Percentiles rank a stretch among this genome's conserved stretches.
Conservation (phyloP, 2,113 vertebrate genomes). For the Pica pica region DNA sequence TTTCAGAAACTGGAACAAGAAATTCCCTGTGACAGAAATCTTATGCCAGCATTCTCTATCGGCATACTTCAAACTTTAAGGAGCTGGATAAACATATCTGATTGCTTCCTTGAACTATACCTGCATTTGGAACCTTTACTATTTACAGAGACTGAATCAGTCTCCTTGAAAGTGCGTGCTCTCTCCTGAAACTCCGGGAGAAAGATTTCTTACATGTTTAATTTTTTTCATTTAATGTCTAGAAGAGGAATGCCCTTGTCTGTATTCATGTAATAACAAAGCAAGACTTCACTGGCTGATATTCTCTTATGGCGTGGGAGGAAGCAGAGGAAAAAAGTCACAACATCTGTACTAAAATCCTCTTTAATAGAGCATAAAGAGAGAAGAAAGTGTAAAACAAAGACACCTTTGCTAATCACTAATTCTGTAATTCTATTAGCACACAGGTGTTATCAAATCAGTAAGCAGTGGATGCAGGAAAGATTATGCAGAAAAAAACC, state of each 20-base stretch:
- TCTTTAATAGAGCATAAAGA: neutral
- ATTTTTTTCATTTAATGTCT: neutral
- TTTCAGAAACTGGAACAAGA: neutral
- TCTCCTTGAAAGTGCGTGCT: neutral
- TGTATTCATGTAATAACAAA: slow-evolving; percentile 1
- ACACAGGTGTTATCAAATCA: neutral
- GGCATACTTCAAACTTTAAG: neutral
- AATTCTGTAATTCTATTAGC: neutral
- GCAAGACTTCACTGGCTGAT: neutral
- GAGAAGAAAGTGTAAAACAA: neutral
- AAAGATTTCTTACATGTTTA: neutral
- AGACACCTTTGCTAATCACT: neutral
- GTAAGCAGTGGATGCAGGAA: neutral
- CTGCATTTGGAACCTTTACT: neutral
- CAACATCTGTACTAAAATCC: neutral
- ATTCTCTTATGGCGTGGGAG: neutral
- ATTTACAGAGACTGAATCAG: neutral
- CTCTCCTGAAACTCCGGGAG: neutral
- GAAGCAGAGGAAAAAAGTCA: neutral
- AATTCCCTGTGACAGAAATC: neutral
- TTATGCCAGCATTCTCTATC: neutral
- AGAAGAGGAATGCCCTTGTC: neutral
- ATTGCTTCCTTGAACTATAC: neutral
- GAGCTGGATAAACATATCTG: neutral
- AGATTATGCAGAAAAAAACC: neutral